Evolutionary conservation across 2,113 vertebrate genomes (phyloP), one percentile per base, ranked within the genome.

Genomic region (Puffinus mauretanicus): DNA sequence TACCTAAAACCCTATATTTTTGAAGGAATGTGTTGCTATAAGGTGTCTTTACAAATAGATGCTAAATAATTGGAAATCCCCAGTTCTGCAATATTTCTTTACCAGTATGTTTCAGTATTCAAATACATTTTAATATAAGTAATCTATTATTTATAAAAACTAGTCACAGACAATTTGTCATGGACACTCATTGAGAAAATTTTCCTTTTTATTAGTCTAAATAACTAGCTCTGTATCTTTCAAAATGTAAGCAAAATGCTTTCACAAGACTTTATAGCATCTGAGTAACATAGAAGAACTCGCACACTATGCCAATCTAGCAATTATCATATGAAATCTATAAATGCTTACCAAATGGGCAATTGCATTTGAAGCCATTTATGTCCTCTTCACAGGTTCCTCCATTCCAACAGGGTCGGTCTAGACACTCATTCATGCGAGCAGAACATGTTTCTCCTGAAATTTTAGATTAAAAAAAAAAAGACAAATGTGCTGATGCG

Each of bases 301-400:
- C 9, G 4, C 44, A 38, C 30, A n/a, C 5, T 70, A 30, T 22
- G 21, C 2, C 51, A 80, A 87, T 1, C 0, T 26, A 85, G 16
- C 10, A 91, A 47, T 13, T 51, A 13, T 40, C 13, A 16, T n/a
- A 79, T 36, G n/a, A 82, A 88, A 87, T 36, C 3, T 14, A 21
- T 60, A 79, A 78, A 73, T 95, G 61, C 98, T 98, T 97, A 98
- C 98, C 98, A 67, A 88, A 52, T 62, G 92, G 97, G 90, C 98
- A 99, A 62, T 94, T 94, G 97, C 98, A 99, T 94, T 96, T 97
- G 93, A 98, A 98, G 86, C 96, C 97, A 96, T 96, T 98, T 91
- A 92, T 82, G 61, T 96, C 83, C 94, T 98, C 98, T 95, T 98
- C 91, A 97, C 98, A 98, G 11, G 96, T 98, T 88, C 98, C 98